phyloP scores from a whole-genome alignment of 2,888 invertebrate genomes.

The Latrodectus hesperus region DNA sequence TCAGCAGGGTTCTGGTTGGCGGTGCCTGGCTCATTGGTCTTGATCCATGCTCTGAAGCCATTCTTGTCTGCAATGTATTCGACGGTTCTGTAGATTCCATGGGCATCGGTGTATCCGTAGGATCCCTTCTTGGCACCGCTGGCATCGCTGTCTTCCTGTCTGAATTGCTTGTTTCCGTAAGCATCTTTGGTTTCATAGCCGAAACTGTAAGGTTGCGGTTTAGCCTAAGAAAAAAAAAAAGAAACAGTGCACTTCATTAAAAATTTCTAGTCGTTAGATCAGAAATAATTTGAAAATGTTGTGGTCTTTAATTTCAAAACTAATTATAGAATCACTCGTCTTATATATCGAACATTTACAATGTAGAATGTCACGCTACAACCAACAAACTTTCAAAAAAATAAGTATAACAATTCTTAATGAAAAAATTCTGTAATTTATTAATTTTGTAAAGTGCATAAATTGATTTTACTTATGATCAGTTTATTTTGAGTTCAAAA shows the following conservation, averaged over 20 bases:
- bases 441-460: too few relatives aligned
- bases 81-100: conserved; percentile 68
- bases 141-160: conserved; percentile 69
- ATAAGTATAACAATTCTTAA: too few relatives aligned
- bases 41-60: conserved; percentile 69
- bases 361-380: too few relatives aligned
- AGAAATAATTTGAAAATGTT: too few relatives aligned
- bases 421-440: too few relatives aligned
- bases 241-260: neutral
- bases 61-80: conserved; percentile 69
- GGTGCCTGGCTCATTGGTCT: conserved; percentile 70
- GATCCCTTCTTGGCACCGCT: conserved; percentile 69
- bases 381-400: too few relatives aligned
- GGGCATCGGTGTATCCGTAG: conserved; percentile 69
- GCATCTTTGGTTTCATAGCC: conserved; percentile 69
- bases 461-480: too few relatives aligned
- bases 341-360: too few relatives aligned
- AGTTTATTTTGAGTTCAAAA: too few relatives aligned
- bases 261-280: neutral
- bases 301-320: too few relatives aligned
- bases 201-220: conserved; percentile 69
- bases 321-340: too few relatives aligned
- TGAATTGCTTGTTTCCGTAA: conserved; percentile 69
- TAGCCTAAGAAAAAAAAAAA: conserved; percentile 20
- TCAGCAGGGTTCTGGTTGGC: conserved; percentile 66